Base-by-base conservation (phyloP, 2,888 invertebrate genomes). In the Pyrrhia umbra region DNA sequence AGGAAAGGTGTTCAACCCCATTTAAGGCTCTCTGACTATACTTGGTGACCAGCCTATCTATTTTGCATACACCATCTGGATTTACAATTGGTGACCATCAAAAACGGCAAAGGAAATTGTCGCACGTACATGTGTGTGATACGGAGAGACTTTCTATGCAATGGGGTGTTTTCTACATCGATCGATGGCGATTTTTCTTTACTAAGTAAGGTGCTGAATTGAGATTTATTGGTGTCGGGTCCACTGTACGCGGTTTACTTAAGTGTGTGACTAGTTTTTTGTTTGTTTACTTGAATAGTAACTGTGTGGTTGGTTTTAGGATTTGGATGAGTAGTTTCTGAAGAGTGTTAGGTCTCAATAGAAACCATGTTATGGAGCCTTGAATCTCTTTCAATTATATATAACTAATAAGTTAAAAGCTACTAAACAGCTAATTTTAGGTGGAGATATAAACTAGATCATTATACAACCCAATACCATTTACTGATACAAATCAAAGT, bases 51-150 rank as follows among this genome's bases (percentile, higher is more conserved):
- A 68, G 82, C 79, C 71, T 72, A 69, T 77, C 85, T 85, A 75
- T 79, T 91, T 92, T 91, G 91, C 92, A 92, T 92, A 88, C 79
- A 61, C 82, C 73, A 67, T 68, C 74, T 71, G 78, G 87, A 86
- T 86, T 88, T 86, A 89, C 92, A 90, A 90, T 90, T 89, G 89
- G 83, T 82, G 72, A 83, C 82, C 84, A 83, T 90, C 91, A 86
- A 87, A 89, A 90, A 88, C 79, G 86, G 88, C 66, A 77, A 80
- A 85, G 82, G 84, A 87, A 90, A 92, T 90, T 84, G 91, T 89
- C 88, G 83, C 89, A 89, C 86, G 89, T 84, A 81, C 67, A 43
- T 34, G 54, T 57, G 39, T 75, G 57, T 72, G 71, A 75, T 75
- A 58, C 64, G 57, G 13, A 20, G 30, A 15, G 55, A 61, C 74